These are phyloP conservation scores for Recurvirostra avosetta DNA, from an alignment of 2,113 vertebrate species.

Conservation along the genomic window DNA sequence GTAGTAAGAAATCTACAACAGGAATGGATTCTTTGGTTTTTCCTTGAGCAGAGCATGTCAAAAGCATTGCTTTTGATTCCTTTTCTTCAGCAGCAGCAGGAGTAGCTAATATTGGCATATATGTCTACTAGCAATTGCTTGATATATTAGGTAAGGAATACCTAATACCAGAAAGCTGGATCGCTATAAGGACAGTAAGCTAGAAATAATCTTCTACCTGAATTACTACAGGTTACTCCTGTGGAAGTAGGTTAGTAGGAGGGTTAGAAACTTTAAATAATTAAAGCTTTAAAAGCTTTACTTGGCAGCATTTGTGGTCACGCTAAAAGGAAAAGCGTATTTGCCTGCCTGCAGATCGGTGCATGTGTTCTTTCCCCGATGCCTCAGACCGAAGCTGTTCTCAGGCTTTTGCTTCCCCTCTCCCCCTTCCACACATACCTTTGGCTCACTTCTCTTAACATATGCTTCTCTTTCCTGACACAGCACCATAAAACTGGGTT, in stretches of 20 bases:
- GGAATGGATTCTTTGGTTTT: background rate
- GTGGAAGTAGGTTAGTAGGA: constrained; percentile 8
- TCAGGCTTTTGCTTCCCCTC: background rate
- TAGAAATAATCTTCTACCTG: background rate
- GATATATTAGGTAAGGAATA: background rate
- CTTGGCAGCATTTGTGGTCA: background rate
- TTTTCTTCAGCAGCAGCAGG: background rate
- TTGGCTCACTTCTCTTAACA: constrained; percentile 16
- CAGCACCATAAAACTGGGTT: constrained; percentile 11
- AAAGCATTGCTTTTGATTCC: background rate
- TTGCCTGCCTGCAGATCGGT: background rate
- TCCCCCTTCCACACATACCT: background rate
- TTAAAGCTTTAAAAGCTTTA: background rate
- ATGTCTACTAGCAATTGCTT: background rate
- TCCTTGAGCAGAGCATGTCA: background rate
- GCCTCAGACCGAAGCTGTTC: background rate
- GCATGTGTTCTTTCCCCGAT: background rate
- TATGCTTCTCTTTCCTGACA: constrained; percentile 17
- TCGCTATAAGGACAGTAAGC: background rate
- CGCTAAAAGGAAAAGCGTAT: background rate
- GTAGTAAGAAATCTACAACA: background rate
- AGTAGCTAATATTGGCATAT: background rate
- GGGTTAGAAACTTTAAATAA: background rate
- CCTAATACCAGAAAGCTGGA: background rate
- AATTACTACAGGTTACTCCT: background rate